Percentiles rank a stretch among this genome's conserved stretches.
Evolutionary conservation across 2,888 invertebrate genomes (phyloP).

Genomic region (Pardosa pseudoannulata): DNA sequence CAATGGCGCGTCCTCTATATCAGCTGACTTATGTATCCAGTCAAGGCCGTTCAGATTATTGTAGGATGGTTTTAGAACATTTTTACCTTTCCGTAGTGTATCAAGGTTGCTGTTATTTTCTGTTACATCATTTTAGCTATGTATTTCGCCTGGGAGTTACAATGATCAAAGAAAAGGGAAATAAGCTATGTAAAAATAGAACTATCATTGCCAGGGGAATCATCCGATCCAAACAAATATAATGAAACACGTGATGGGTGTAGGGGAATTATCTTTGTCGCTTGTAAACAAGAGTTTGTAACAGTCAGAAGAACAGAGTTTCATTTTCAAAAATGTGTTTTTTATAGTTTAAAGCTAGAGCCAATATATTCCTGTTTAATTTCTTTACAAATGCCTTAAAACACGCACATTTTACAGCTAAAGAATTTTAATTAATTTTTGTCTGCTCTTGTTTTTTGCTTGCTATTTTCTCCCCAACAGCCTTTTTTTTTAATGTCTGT

Average conservation of each 20-base stretch:
- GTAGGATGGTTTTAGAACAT: slow-evolving; percentile 63
- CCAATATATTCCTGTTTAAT: too few species aligned
- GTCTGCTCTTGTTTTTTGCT: too few species aligned
- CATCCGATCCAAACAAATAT: not conserved
- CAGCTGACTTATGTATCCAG: slow-evolving; percentile 69
- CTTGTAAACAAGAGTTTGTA: not conserved
- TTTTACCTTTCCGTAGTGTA: slow-evolving; percentile 68
- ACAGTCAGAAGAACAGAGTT: too few species aligned
- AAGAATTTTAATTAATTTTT: too few species aligned
- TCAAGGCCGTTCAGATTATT: slow-evolving; percentile 66
- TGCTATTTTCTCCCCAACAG: too few species aligned
- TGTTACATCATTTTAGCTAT: slow-evolving; percentile 44
- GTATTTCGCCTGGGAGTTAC: not conserved
- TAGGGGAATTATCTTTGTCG: not conserved
- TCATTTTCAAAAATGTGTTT: too few species aligned
- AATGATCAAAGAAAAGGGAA: not conserved
- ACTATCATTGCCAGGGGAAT: not conserved
- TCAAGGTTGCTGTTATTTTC: slow-evolving; percentile 50
- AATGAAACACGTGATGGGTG: not conserved
- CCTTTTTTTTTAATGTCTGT: too few species aligned
- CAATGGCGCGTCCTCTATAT: slow-evolving; percentile 47
- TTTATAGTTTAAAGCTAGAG: too few species aligned
- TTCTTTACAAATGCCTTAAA: too few species aligned
- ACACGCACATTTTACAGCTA: too few species aligned
- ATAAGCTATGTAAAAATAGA: not conserved